Evolutionary conservation across 1,140 invertebrate species (phyloP).

Genomic region (Archegozetes longisetosus): DNA sequence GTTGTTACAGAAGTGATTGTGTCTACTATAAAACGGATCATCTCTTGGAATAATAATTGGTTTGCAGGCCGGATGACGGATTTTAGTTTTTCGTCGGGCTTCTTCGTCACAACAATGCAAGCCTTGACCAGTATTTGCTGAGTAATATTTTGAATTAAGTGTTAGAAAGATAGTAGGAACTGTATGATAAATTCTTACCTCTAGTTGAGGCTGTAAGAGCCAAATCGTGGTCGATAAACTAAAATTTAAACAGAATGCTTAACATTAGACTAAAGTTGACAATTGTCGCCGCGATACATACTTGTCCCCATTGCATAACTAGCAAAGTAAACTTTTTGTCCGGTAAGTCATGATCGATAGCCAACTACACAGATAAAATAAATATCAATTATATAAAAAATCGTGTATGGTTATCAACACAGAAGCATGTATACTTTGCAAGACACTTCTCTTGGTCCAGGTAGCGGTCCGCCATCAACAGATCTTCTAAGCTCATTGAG

Average conservation of each 20-base stretch:
- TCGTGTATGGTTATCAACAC: neutral
- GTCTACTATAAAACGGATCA: slow-evolving; percentile 21
- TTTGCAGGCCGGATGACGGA: slow-evolving; percentile 20
- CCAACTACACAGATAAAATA: slow-evolving; percentile 10
- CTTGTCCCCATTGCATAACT: slow-evolving; percentile 61
- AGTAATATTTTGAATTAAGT: neutral
- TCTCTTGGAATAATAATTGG: slow-evolving; percentile 20
- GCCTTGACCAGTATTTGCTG: slow-evolving; percentile 16
- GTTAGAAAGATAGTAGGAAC: neutral
- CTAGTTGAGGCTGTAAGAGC: slow-evolving; percentile 16
- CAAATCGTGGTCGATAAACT: slow-evolving; percentile 18
- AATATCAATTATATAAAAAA: neutral
- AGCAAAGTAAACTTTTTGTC: slow-evolving; percentile 36
- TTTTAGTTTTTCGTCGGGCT: neutral
- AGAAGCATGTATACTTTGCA: neutral
- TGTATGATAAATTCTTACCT: neutral
- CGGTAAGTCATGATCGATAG: slow-evolving; percentile 18
- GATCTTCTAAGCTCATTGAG: slow-evolving; percentile 15
- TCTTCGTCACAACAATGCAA: slow-evolving; percentile 23
- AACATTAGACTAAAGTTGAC: neutral
- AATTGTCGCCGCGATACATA: slow-evolving; percentile 25
- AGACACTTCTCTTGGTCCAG: slow-evolving; percentile 20
- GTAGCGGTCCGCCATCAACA: slow-evolving; percentile 18
- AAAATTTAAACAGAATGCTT: neutral
- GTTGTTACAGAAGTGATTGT: slow-evolving; percentile 19